These are phyloP conservation scores for Acomys russatus DNA, from an alignment of 2,797 vertebrate species.

Conservation along the genomic window DNA sequence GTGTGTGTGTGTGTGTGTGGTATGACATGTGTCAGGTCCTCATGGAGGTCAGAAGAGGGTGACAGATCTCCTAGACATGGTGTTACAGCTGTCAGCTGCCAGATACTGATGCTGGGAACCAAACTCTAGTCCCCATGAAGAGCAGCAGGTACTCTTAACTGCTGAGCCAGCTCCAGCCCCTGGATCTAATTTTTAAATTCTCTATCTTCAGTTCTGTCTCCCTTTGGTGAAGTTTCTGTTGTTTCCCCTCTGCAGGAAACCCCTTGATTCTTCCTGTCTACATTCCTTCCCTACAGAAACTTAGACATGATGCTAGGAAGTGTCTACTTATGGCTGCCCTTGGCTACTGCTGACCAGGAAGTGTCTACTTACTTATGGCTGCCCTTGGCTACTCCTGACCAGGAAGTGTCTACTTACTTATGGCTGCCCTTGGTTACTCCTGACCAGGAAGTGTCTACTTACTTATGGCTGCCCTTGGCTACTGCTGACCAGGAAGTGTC, in stretches of 20 bases:
- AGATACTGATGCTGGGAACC: no score
- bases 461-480: no score
- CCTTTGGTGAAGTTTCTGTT: constrained; percentile 17
- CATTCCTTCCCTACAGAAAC: background rate
- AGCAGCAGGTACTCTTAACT: no score
- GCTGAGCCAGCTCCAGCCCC: background rate
- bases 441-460: no score
- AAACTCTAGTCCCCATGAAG: background rate
- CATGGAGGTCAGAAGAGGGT: background rate
- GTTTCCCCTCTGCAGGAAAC: background rate
- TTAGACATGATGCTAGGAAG: background rate
- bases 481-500: background rate
- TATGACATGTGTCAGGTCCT: background rate
- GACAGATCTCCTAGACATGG: background rate
- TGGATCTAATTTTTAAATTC: no score
- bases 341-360: no score
- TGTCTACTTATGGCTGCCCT: background rate
- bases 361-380: no score
- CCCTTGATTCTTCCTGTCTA: background rate
- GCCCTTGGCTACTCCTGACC: no score
- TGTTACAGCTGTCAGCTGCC: background rate
- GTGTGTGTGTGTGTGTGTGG: background rate
- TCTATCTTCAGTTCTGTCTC: constrained; percentile 9
- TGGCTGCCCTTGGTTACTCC: background rate
- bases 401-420: background rate